Base-by-base conservation (phyloP, 23 tunicate species). In the Trididemnum miniatum region DNA sequence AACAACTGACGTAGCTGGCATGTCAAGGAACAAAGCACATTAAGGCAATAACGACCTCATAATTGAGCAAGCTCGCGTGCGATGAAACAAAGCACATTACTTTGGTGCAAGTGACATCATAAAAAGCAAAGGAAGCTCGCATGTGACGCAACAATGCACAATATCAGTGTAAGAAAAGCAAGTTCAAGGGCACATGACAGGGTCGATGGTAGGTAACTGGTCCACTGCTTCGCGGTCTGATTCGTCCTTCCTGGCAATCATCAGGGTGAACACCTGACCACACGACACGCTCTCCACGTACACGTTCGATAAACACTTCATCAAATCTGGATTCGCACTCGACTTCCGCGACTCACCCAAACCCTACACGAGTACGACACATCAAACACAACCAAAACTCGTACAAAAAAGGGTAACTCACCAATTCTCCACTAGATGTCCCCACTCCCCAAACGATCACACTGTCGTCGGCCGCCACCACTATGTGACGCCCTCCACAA, bases 401-500 rank as follows among this genome's bases (percentile, higher is more conserved):
- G n/a, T n/a, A n/a, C n/a, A n/a, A n/a, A n/a, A 44, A 3, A 4
- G 12, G 15, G 54, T 29, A 29, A 59, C 83, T 83, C 82, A 92
- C 97, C 92, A 92, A 65, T 84, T 92, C 97, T 26, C 97, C 97
- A 73, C 52, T 87, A 44, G 39, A 33, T 1, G 92, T 88, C 27
- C 90, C 90, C 32, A 80, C 67, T 38, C 97, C 97, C 97, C 97
- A 92, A 20, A 83, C 88, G 44, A 92, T 92, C 40, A 92, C 89
- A 62, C 83, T 88, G 23, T 92, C 97, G 90, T 92, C 97, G 0
- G 97, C 97, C 28, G 92, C 89, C 66, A 92, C 97, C 34, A 51
- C 97, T 25, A 65, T 80, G 72, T 92, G 97, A 7, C 87, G 69
- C 23, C 80, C 57, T 39, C 97, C 97, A 73, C 97, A 92, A 24